These are phyloP conservation scores for Drosophila siamana DNA, from an alignment of 2,888 invertebrate genomes.

Conservation along the genomic window DNA sequence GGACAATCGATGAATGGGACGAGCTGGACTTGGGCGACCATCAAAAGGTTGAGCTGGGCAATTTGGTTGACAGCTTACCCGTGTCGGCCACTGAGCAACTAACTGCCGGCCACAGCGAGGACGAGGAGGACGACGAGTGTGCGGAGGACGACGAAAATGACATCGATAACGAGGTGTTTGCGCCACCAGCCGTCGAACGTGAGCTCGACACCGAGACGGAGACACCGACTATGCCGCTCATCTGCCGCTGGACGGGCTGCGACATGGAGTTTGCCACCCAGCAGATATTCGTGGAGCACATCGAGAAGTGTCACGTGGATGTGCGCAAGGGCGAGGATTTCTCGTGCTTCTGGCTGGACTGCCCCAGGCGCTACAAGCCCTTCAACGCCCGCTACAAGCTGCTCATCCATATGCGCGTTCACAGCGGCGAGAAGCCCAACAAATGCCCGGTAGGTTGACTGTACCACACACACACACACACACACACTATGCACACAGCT, in stretches of 20 bases:
- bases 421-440: slow-evolving; percentile 99
- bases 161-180: slow-evolving; percentile 54
- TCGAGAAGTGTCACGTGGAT: slow-evolving; percentile 95
- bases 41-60: slow-evolving; percentile 13
- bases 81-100: slow-evolving; percentile 20
- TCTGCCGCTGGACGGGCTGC: slow-evolving; percentile 95
- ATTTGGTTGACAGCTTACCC: slow-evolving; percentile 28
- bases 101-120: slow-evolving; percentile 42
- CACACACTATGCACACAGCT: too few relatives aligned
- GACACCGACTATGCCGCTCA: slow-evolving; percentile 54
- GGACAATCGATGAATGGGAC: slow-evolving; percentile 84
- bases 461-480: too few relatives aligned
- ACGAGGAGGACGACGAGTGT: slow-evolving; percentile 46
- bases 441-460: slow-evolving; percentile 94
- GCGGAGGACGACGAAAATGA: slow-evolving; percentile 53
- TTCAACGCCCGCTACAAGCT: slow-evolving; percentile 99
- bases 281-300: slow-evolving; percentile 92
- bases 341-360: slow-evolving; percentile 97
- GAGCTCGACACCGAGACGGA: slow-evolving; percentile 26
- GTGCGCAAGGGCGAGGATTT: slow-evolving; percentile 94
- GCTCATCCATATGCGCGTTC: slow-evolving; percentile 94
- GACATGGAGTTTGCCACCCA: slow-evolving; percentile 92
- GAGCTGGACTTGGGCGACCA: slow-evolving; percentile 56
- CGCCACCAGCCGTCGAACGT: slow-evolving; percentile 19
- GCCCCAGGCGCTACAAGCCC: slow-evolving; percentile 92